phyloP scores from a whole-genome alignment of 2,797 vertebrate genomes.

The Otus scops region DNA sequence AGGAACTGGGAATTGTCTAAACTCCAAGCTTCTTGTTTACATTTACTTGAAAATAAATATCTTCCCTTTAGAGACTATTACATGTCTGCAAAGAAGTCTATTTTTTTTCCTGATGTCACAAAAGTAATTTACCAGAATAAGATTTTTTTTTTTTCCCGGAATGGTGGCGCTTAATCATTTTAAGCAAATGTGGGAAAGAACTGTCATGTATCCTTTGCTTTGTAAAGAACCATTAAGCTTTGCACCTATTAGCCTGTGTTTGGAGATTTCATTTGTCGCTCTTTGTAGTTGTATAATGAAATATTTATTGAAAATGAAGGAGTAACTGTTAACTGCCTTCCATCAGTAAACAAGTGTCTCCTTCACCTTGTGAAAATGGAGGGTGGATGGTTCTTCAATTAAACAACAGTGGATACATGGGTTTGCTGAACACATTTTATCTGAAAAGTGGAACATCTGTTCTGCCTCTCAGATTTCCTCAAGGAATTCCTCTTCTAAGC shows the following conservation, averaged over 20 bases:
- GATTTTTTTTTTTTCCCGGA: not conserved
- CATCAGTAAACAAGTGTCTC: conserved; percentile 15
- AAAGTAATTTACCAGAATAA: conserved; percentile 41
- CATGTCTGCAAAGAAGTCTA: not conserved
- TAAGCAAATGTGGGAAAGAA: conserved; percentile 41
- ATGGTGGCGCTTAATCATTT: conserved; percentile 20
- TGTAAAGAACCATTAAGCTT: conserved; percentile 52
- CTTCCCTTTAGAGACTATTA: conserved; percentile 16
- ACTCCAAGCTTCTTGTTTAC: not conserved
- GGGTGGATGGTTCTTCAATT: not conserved
- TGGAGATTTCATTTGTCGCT: conserved; percentile 22
- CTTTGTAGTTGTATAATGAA: conserved; percentile 34
- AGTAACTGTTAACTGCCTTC: not conserved
- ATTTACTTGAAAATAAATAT: conserved; percentile 28
- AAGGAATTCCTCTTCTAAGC: conserved; percentile 35
- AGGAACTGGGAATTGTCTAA: conserved; percentile 4
- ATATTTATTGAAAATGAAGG: conserved; percentile 49
- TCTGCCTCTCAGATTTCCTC: conserved; percentile 29
- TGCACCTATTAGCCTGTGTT: conserved; percentile 35
- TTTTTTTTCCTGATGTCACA: not conserved
- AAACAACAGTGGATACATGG: not conserved
- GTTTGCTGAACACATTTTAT: conserved; percentile 22
- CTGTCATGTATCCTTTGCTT: not conserved
- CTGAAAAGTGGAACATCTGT: conserved; percentile 14
- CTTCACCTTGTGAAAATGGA: conserved; percentile 33